These are phyloP conservation scores for Pedetes capensis DNA, from an alignment of 2,113 vertebrate species.

Conservation along the genomic window DNA sequence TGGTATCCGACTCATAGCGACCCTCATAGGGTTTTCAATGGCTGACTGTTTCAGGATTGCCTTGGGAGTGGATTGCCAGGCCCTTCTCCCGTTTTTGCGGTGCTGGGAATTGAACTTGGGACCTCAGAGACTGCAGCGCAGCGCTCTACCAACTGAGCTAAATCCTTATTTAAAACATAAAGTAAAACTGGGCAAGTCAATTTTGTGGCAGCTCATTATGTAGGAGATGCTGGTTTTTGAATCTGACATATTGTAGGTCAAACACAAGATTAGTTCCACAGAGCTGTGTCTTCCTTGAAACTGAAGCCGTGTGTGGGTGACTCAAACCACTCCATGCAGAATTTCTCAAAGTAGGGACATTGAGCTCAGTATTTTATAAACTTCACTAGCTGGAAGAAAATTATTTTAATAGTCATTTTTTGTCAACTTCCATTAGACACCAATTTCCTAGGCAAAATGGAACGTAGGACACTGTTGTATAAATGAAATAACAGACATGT, in stretches of 20 bases:
- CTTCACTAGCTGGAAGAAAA: slow-evolving; percentile 39
- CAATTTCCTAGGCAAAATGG: slow-evolving; percentile 58
- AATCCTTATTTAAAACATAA: background rate
- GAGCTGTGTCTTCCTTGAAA: background rate
- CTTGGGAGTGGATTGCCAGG: too few species aligned
- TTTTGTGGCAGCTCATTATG: background rate
- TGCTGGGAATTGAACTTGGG: too few species aligned
- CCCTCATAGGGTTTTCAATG: too few species aligned
- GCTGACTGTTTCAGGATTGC: too few species aligned
- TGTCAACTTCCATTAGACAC: slow-evolving; percentile 59
- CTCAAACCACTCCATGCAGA: background rate
- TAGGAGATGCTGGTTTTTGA: background rate
- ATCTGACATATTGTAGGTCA: background rate
- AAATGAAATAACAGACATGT: slow-evolving; percentile 56
- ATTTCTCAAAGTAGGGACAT: background rate
- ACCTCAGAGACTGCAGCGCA: too few species aligned
- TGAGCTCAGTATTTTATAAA: slow-evolving; percentile 42
- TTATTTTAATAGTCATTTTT: slow-evolving; percentile 65
- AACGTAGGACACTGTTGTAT: slow-evolving; percentile 52
- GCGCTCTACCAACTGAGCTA: too few species aligned
- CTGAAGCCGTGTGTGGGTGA: rapidly evolving
- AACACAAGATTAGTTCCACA: background rate
- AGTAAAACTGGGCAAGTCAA: background rate
- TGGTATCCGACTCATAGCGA: too few species aligned
- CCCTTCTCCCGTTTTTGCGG: too few species aligned